These are phyloP conservation scores for Athene cunicularia DNA, from an alignment of 2,113 vertebrate species.

Conservation along the genomic window DNA sequence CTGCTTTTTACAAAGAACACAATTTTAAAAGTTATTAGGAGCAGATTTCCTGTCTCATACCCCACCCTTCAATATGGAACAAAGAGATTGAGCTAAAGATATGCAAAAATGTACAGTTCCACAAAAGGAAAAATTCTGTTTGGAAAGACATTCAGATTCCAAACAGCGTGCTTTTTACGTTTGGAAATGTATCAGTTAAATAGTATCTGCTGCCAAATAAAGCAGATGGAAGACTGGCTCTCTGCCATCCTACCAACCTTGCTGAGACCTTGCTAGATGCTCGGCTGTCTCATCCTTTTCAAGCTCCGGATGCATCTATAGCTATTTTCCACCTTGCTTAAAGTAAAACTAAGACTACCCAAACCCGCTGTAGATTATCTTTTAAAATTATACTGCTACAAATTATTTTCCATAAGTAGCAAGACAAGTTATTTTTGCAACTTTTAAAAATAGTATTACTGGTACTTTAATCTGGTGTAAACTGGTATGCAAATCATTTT, in stretches of 20 bases:
- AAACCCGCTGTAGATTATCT: fast-evolving
- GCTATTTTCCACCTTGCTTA: neutral
- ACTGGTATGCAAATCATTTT: neutral
- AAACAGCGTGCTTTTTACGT: neutral
- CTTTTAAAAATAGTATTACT: neutral
- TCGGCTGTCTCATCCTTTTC: neutral
- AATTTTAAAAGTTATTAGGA: neutral
- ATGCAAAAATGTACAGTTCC: conserved; percentile 27
- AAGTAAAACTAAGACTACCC: neutral
- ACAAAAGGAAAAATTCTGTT: neutral
- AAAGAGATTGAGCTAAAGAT: conserved; percentile 27
- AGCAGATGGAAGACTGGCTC: conserved; percentile 21
- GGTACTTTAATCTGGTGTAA: neutral
- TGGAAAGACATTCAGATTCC: neutral
- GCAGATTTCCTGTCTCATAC: conserved; percentile 37
- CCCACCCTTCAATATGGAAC: conserved; percentile 26
- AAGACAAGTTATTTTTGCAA: neutral
- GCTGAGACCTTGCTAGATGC: neutral
- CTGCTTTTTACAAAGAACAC: neutral
- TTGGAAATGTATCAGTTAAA: conserved; percentile 27
- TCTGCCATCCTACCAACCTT: neutral
- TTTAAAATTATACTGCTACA: neutral
- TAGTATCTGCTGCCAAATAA: conserved; percentile 3
- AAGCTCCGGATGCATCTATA: neutral
- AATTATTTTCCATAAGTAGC: neutral